Conservation (phyloP, 2,797 vertebrate species). For the Rhadinocentrus ornatus region DNA sequence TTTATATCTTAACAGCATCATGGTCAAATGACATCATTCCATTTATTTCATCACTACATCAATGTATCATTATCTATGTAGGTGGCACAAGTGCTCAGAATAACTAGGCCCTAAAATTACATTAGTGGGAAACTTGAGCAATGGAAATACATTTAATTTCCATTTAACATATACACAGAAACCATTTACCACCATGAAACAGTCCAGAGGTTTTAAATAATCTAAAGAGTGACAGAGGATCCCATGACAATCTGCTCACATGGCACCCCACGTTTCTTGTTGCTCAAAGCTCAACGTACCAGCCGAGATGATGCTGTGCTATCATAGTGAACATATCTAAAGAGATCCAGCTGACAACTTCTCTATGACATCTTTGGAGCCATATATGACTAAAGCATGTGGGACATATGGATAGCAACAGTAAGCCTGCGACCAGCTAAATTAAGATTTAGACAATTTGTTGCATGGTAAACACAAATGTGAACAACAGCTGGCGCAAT, state of each 20-base stretch:
- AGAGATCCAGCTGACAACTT: constrained; percentile 8
- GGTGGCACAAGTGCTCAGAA: constrained; percentile 17
- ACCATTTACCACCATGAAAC: constrained; percentile 21
- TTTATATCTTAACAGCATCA: too few species aligned
- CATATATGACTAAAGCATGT: constrained; percentile 25
- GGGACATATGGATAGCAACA: constrained; percentile 44
- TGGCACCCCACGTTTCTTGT: constrained; percentile 8
- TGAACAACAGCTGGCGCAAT: constrained; percentile 53
- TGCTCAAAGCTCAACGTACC: constrained; percentile 20
- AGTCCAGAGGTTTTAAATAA: constrained; percentile 28
- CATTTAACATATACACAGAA: constrained; percentile 16
- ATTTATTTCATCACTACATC: neutral
- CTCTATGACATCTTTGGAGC: constrained; percentile 34
- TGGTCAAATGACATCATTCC: neutral
- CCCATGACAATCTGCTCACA: constrained; percentile 8
- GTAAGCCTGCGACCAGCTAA: constrained; percentile 40
- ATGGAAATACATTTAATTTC: constrained; percentile 33
- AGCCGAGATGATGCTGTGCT: constrained; percentile 4
- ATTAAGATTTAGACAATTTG: constrained; percentile 57
- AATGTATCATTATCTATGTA: neutral
- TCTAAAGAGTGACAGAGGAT: constrained; percentile 10
- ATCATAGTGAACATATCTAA: constrained; percentile 21
- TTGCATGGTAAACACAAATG: constrained; percentile 54
- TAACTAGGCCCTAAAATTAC: constrained; percentile 22
- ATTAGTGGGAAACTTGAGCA: constrained; percentile 11